Conservation (phyloP, 2,797 vertebrate species). For the Siniperca scherzeri region DNA sequence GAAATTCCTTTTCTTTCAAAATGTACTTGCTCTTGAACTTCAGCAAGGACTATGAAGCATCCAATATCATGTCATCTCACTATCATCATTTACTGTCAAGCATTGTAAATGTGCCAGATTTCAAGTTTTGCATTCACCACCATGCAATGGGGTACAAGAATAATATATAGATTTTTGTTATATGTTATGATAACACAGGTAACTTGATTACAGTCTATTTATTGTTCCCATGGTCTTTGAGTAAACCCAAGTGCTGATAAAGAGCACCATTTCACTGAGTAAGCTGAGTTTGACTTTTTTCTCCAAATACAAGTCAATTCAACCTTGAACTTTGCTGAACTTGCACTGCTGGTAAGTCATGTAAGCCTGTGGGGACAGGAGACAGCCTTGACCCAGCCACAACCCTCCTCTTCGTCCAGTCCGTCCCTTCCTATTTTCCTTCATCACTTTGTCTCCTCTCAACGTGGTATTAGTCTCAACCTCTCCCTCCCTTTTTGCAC, state of each 20-base stretch:
- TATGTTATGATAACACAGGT: neutral
- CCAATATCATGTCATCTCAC: neutral
- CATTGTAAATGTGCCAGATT: neutral
- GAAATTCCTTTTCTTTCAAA: neutral
- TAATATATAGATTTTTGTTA: neutral
- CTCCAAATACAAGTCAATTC: conserved; percentile 31
- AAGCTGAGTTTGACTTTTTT: conserved; percentile 27
- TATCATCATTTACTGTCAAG: neutral
- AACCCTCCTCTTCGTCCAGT: conserved; percentile 32
- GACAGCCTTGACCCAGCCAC: conserved; percentile 45
- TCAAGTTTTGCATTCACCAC: neutral
- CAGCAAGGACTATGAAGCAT: neutral
- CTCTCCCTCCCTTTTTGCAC: neutral
- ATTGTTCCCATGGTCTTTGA: neutral
- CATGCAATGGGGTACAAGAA: neutral
- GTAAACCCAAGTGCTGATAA: conserved; percentile 13
- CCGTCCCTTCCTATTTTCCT: conserved; percentile 52
- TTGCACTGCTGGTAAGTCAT: conserved; percentile 50
- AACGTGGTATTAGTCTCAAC: conserved; percentile 27
- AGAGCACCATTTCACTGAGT: neutral
- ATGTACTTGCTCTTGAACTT: neutral
- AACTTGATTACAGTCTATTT: neutral
- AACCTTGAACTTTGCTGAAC: conserved; percentile 66
- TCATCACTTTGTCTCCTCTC: conserved; percentile 50
- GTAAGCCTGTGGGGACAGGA: conserved; percentile 60